Conservation (phyloP, 2,888 invertebrate species). For the Anthoptus insignis region DNA sequence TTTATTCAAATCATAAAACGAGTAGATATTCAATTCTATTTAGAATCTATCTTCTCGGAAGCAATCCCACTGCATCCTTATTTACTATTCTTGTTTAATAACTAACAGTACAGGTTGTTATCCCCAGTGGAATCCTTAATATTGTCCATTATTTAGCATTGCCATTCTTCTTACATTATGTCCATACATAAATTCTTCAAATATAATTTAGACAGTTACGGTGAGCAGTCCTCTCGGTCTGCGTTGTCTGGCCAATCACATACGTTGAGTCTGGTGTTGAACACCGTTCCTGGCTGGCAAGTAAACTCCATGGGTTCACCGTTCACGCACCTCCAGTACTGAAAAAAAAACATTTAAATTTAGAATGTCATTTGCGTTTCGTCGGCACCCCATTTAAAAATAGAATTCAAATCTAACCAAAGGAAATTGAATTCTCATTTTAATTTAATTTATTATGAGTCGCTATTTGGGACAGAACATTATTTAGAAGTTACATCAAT, state of each 20-base stretch:
- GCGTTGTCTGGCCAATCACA: slow-evolving; percentile 95
- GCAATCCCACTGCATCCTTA: neutral
- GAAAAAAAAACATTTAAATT: slow-evolving; percentile 49
- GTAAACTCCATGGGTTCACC: slow-evolving; percentile 91
- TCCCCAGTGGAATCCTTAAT: too few relatives aligned
- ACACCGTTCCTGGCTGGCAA: slow-evolving; percentile 92
- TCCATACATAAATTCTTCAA: too few relatives aligned
- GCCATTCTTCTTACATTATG: too few relatives aligned
- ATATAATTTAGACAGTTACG: neutral
- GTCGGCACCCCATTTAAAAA: too few relatives aligned
- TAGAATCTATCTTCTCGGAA: neutral
- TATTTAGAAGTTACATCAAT: neutral
- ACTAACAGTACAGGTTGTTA: neutral
- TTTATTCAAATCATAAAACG: too few relatives aligned
- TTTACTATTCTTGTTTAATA: neutral
- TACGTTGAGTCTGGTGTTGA: slow-evolving; percentile 89
- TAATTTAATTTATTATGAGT: too few relatives aligned
- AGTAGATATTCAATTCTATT: neutral
- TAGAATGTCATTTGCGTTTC: too few relatives aligned
- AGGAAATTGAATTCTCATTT: too few relatives aligned
- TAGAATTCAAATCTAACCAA: too few relatives aligned
- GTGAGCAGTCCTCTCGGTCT: slow-evolving; percentile 87
- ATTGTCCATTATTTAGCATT: too few relatives aligned
- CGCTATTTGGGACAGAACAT: too few relatives aligned
- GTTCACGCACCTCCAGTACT: slow-evolving; percentile 96